These are phyloP conservation scores for Neosalanx taihuensis DNA, from an alignment of 2,797 vertebrate species.

Conservation along the genomic window DNA sequence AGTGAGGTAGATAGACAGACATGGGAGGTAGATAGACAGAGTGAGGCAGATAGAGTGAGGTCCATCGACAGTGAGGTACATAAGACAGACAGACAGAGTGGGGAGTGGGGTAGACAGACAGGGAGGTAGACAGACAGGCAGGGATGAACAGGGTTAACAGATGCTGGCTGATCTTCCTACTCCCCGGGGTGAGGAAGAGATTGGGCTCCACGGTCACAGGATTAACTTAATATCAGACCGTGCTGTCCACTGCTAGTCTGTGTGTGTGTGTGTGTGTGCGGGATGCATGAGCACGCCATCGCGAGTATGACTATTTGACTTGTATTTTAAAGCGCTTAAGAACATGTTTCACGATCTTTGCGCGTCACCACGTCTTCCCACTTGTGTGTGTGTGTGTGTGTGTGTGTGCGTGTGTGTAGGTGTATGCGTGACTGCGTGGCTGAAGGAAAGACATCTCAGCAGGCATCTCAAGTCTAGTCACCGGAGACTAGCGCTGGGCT, in stretches of 20 bases:
- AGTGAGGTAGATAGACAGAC: too few species aligned
- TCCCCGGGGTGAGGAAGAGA: conserved; percentile 65
- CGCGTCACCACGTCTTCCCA: not conserved
- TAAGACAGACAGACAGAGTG: too few species aligned
- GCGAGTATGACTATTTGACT: not conserved
- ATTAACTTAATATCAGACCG: conserved; percentile 70
- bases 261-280: not conserved
- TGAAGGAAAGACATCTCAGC: not conserved
- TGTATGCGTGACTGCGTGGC: not conserved
- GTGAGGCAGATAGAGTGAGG: not conserved
- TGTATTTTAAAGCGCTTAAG: not conserved
- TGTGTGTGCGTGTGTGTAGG: not conserved
- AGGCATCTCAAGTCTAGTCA: not conserved
- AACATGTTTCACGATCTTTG: not conserved
- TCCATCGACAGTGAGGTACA: not conserved
- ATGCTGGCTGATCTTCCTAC: conserved; percentile 62
- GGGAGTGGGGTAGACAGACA: not conserved
- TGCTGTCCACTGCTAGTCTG: conserved; percentile 44
- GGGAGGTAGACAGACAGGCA: conserved; percentile 9
- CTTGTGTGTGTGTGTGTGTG: not conserved
- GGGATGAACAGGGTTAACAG: conserved; percentile 51
- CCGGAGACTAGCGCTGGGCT: not conserved
- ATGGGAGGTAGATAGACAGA: too few species aligned
- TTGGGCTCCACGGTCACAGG: conserved; percentile 75
- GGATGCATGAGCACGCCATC: conserved; percentile 13